A percentile compares a stretch with the other conserved stretches of the same genome.
Evolutionary conservation across 2,113 vertebrate species (phyloP).

Genomic region (Erythrolamprus reginae): DNA sequence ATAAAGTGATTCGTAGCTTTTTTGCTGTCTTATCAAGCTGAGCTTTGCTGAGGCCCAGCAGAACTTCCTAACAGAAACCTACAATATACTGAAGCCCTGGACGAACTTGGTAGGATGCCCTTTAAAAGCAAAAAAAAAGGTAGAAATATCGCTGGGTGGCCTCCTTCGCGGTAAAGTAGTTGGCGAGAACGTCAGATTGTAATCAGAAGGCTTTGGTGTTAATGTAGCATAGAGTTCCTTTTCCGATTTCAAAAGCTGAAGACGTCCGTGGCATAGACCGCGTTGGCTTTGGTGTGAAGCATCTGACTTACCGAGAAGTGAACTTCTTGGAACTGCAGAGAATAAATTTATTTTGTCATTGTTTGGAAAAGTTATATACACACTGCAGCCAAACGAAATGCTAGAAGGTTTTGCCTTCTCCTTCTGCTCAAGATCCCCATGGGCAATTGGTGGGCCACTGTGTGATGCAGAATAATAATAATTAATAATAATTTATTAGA

Average conservation of each 20-base stretch:
- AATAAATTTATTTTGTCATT: neutral
- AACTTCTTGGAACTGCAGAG: constrained; percentile 26
- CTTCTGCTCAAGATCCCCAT: too few relatives aligned
- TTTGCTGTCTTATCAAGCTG: neutral
- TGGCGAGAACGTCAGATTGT: neutral
- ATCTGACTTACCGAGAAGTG: constrained; percentile 40
- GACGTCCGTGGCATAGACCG: constrained; percentile 44
- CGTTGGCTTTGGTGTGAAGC: constrained; percentile 34
- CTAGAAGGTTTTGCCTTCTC: too few relatives aligned
- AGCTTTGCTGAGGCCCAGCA: neutral
- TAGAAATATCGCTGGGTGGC: neutral
- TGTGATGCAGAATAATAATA: too few relatives aligned
- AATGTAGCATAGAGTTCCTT: neutral
- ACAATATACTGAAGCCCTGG: neutral
- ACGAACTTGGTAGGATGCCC: neutral
- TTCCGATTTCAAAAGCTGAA: neutral
- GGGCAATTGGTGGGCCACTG: too few relatives aligned
- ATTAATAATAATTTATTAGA: too few relatives aligned
- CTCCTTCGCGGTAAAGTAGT: neutral
- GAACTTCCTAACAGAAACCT: neutral
- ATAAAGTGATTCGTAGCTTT: neutral
- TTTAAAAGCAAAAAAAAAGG: neutral
- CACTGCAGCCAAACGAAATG: too few relatives aligned
- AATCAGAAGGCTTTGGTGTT: neutral
- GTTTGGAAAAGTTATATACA: constrained; percentile 13